Evolutionary conservation across 2,113 vertebrate genomes (phyloP), one percentile per base, ranked within the genome.

Genomic region (Platichthys flesus): DNA sequence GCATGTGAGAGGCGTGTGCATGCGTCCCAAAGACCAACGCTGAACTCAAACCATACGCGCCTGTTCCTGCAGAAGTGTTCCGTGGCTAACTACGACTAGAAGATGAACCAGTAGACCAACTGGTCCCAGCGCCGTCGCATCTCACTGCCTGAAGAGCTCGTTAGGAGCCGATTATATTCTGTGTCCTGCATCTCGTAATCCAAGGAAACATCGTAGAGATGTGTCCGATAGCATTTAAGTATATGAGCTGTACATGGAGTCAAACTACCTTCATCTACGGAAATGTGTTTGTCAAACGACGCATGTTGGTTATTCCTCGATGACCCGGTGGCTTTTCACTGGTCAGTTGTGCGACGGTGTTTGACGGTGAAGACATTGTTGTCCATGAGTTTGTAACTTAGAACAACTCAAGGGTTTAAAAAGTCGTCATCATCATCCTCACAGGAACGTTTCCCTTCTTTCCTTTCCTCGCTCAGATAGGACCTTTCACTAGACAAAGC

Each of bases 401-500:
- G 51, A 86, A 42, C 7, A 77, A 76, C 21, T 51, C 74, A 65
- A 52, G 62, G 20, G 40, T 78, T 40, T 63, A 52, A 31, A 76
- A 75, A 67, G 63, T 70, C 68, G 16, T 71, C 58, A 24, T 24
- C 58, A 24, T 24, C 31, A 75, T 68, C 78, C 82, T 51, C 58
- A 24, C 45, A 14, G 59, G 74, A 63, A 2, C 26, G 21, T 76
- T 86, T 70, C 79, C 52, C 24, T 81, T 58, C 28, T 37, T 80
- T 85, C 21, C 12, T 84, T 93, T 85, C 91, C 84, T 91, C 88
- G 90, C 87, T 92, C 90, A 93, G 89, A 93, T 90, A 83, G 87
- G 87, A 89, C 85, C 90, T 92, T 91, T 92, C 91, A 93, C 90
- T 94, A 93, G 93, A 92, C 87, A 88, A 95, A 94, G 94, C 94